Evolutionary conservation across 37 sponge, comb jelly and placozoan species (phyloP), one percentile per base, ranked within the genome.

Genomic region (Trichoplax adhaerens): DNA sequence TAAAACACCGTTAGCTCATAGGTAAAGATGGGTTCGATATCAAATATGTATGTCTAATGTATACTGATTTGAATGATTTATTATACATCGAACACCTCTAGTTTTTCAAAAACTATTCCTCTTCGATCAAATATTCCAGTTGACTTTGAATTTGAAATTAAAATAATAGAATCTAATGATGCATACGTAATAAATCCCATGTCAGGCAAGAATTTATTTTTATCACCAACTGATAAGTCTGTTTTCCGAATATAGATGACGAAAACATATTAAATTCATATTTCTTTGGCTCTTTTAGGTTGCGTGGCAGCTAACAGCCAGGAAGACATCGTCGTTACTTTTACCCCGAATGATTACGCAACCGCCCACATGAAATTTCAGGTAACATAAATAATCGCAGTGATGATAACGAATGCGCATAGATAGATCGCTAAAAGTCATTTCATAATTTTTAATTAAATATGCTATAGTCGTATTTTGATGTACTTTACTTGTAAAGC

Each of bases 321-420:
- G 60, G 79, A 68, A 2, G 72, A 63, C 47, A 50, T 91, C 56
- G 58, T 48, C 54, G 83, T 91, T 2, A 84, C 78, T 1, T 91
- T 83, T 73, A 58, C 84, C 7, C 92, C 92, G 63, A 79, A 77
- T 10, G 87, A 86, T 54, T 91, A 74, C 69, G 82, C 65, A 29
- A 91, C 92, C 50, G 92, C 92, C n/a, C 54, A 75, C 51, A 81
- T 77, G 72, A 77, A 74, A 57, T 65, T 87, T 12, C 71, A 86
- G 83, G 87, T 85, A 68, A 54, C 29, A 29, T 29, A 29, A 29
- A 29, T 29, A 29, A 29, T 29, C 29, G 29, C 29, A 29, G 29
- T 29, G 29, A 29, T 29, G 29, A 29, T 55, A 47, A 10, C 8
- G 1, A 70, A 47, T 64, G 1, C 48, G 67, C 49, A 74, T 68